Percentiles rank a stretch among this genome's conserved stretches.
These are phyloP conservation scores for Albula glossodonta DNA, from an alignment of 2,113 vertebrate genomes.

Conservation along the genomic window DNA sequence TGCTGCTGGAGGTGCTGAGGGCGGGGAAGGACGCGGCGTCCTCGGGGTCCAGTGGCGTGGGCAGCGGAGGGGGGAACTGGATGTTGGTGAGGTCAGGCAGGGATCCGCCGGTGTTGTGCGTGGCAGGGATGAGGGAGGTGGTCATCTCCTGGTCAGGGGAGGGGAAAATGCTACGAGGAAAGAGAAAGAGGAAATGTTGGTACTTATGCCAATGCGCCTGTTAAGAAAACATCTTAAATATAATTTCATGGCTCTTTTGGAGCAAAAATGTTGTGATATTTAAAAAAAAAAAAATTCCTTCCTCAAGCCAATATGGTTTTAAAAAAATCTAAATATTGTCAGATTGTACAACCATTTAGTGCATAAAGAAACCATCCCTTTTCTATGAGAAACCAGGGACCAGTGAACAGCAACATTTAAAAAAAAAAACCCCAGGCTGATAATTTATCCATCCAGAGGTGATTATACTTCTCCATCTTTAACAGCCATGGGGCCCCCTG, in stretches of 20 bases:
- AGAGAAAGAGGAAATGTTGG: neutral
- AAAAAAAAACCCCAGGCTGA: neutral
- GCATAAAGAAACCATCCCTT: too few species aligned
- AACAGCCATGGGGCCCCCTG: neutral
- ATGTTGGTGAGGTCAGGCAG: slow-evolving; percentile 96
- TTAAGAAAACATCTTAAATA: too few species aligned
- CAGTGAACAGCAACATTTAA: neutral
- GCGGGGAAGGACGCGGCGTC: slow-evolving; percentile 82
- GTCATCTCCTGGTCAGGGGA: slow-evolving; percentile 91
- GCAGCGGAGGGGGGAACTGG: slow-evolving; percentile 94
- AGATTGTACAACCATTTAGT: too few species aligned
- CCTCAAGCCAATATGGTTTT: too few species aligned
- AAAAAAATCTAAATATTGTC: too few species aligned
- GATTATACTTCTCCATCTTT: neutral
- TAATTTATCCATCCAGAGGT: neutral
- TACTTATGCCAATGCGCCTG: too few species aligned
- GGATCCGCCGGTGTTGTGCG: slow-evolving; percentile 93
- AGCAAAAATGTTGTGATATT: too few species aligned
- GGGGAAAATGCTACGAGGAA: slow-evolving; percentile 83
- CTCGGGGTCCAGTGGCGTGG: slow-evolving; percentile 91
- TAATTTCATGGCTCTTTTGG: too few species aligned
- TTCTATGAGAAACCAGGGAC: too few species aligned
- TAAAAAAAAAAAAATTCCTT: too few species aligned
- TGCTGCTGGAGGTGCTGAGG: slow-evolving; percentile 83
- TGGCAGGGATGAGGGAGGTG: slow-evolving; percentile 79